Conservation (phyloP, 35 echinoderm and acorn worm genomes). For the Lytechinus variegatus region DNA sequence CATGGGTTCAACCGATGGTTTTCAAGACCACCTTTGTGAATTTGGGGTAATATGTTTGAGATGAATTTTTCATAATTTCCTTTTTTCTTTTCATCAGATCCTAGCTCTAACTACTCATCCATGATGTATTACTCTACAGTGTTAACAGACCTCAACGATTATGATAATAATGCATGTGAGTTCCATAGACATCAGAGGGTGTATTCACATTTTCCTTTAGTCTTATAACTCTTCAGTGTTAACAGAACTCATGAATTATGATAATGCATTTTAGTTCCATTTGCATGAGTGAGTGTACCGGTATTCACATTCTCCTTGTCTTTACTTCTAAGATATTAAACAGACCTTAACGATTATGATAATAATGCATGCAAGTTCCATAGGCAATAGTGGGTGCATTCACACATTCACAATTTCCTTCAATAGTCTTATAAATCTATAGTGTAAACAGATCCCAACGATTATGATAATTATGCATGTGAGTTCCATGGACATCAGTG, state of each 20-base stretch:
- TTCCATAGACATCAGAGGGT: not conserved
- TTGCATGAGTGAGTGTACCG: not conserved
- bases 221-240: slow-evolving; percentile 26
- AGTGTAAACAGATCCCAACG: slow-evolving; percentile 18
- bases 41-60: no score
- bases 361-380: slow-evolving; percentile 35
- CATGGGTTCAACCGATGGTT: no score
- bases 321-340: not conserved
- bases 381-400: not conserved
- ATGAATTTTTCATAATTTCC: not conserved
- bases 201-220: not conserved
- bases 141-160: slow-evolving; percentile 45
- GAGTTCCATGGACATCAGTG: not conserved
- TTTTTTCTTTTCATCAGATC: not conserved
- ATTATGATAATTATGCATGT: slow-evolving; percentile 40
- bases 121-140: slow-evolving; percentile 49
- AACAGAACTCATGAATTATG: slow-evolving; percentile 45
- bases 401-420: not conserved
- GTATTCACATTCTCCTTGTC: not conserved
- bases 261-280: slow-evolving; percentile 26
- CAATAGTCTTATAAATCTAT: not conserved
- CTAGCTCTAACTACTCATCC: slow-evolving; percentile 23
- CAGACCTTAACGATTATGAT: slow-evolving; percentile 30
- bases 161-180: slow-evolving; percentile 49
- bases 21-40: no score